Percentiles rank a stretch among this genome's conserved stretches.
Conservation (phyloP, 2,888 invertebrate genomes). For the Strigamia maritima region DNA sequence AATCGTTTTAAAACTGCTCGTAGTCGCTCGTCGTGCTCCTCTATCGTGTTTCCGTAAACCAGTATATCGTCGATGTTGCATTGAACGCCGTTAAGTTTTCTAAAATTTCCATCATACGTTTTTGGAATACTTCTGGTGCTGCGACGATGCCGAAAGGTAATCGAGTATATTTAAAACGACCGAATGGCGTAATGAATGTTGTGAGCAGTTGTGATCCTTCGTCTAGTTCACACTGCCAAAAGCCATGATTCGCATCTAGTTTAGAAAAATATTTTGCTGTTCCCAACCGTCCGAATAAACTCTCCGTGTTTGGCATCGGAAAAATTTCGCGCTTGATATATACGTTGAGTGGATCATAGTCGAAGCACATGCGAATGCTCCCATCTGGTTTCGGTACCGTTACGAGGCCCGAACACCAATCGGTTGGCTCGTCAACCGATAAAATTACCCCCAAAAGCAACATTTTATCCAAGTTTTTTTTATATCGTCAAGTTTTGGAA, state of each 20-base stretch:
- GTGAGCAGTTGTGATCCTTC: slow-evolving; percentile 34
- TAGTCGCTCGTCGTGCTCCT: neutral
- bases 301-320: slow-evolving; percentile 42
- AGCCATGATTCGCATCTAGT: slow-evolving; percentile 35
- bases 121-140: slow-evolving; percentile 25
- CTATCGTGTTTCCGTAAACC: neutral
- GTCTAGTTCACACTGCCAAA: slow-evolving; percentile 36
- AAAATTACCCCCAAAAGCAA: slow-evolving; percentile 46
- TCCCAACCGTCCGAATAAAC: slow-evolving; percentile 34
- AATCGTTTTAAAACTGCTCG: neutral
- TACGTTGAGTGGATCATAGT: neutral
- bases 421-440: slow-evolving; percentile 44
- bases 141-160: neutral
- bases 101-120: neutral
- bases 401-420: too few relatives aligned
- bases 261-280: slow-evolving; percentile 23
- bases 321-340: neutral
- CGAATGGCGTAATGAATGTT: slow-evolving; percentile 17
- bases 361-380: neutral
- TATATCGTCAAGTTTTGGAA: slow-evolving; percentile 48
- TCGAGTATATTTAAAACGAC: neutral
- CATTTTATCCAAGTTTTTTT: slow-evolving; percentile 47
- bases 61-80: neutral
- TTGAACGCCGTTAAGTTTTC: neutral
- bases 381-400: too few relatives aligned